Evolutionary conservation across 2,888 invertebrate species (phyloP).

Genomic region (Limnephilus lunatus): DNA sequence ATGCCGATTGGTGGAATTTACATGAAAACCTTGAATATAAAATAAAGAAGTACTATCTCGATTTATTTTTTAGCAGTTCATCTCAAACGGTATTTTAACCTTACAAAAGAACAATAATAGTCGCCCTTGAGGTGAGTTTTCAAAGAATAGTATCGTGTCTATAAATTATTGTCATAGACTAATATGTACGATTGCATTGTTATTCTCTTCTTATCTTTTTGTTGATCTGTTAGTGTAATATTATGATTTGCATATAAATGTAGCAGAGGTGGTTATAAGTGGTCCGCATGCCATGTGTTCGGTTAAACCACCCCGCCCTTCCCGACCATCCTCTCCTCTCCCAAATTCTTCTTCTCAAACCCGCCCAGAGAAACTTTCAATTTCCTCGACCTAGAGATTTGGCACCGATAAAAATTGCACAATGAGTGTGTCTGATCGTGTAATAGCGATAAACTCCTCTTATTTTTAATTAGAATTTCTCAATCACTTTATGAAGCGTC

Average conservation of each 20-base stretch:
- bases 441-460: background rate
- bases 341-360: background rate
- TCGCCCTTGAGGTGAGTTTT: background rate
- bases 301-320: background rate
- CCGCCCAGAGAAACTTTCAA: slow-evolving; percentile 56
- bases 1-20: background rate
- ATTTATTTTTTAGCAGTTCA: background rate
- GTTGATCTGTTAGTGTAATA: background rate
- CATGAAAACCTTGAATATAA: background rate
- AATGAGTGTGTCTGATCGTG: slow-evolving; percentile 43
- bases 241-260: background rate
- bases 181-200: background rate
- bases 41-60: background rate
- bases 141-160: background rate
- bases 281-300: background rate
- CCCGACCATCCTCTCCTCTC: background rate
- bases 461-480: background rate
- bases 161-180: background rate
- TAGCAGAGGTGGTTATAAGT: background rate
- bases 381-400: slow-evolving; percentile 60
- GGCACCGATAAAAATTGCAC: slow-evolving; percentile 57
- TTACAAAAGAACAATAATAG: background rate
- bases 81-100: background rate
- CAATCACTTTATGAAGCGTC: background rate
- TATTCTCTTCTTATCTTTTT: background rate